These are phyloP conservation scores for Copidosoma aretas DNA, from an alignment of 2,888 invertebrate genomes.

Conservation along the genomic window DNA sequence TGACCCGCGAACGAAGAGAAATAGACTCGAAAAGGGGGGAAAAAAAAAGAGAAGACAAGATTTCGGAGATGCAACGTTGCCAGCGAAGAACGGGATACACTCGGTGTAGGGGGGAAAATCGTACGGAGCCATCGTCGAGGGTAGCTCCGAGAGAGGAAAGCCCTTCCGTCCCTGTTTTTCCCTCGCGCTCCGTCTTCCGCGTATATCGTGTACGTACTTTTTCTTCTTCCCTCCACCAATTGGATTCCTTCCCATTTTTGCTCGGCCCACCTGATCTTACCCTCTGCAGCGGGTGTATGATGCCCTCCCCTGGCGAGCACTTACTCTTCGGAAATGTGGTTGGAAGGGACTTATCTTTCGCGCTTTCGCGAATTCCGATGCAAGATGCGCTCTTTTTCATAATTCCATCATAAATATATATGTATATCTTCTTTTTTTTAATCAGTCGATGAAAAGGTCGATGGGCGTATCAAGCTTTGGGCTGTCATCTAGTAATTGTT, in stretches of 20 bases:
- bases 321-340: neutral
- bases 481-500: too few relatives aligned
- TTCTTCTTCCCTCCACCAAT: constrained; percentile 29
- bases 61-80: constrained; percentile 36
- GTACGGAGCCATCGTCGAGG: constrained; percentile 41
- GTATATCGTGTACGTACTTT: constrained; percentile 3
- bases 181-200: constrained; percentile 1
- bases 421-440: too few relatives aligned
- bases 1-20: neutral
- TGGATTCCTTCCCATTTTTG: constrained; percentile 37
- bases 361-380: constrained; percentile 23
- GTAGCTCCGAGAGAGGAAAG: constrained; percentile 39
- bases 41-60: constrained; percentile 43
- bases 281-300: too few relatives aligned
- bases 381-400: neutral
- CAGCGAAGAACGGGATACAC: constrained; percentile 43
- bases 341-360: constrained; percentile 33
- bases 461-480: too few relatives aligned
- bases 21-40: neutral
- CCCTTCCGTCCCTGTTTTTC: constrained; percentile 34
- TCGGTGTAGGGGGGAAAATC: constrained; percentile 20
- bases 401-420: too few relatives aligned
- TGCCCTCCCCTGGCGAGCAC: neutral
- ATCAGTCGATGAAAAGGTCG: too few relatives aligned
- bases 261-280: constrained; percentile 16